Base-by-base conservation (phyloP, 2,113 vertebrate genomes). In the Hemibagrus wyckioides region DNA sequence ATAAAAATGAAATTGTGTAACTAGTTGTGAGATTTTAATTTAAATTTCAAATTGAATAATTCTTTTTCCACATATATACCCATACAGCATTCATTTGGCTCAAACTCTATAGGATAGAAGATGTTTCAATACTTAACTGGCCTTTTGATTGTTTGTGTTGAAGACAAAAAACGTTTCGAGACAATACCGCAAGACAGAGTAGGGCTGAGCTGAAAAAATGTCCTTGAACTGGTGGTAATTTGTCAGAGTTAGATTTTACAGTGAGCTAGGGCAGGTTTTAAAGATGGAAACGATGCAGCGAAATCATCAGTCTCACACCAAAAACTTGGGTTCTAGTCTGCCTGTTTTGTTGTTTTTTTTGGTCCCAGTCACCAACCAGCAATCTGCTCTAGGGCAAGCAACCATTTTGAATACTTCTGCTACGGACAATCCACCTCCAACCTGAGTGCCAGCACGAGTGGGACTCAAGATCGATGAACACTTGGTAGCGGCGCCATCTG, bases 401-500 rank as follows among this genome's bases (percentile, higher is more conserved):
- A 73, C 86, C 83, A 30, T 67, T 83, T 80, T 36, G 36, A 89
- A 86, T 85, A 65, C 50, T 71, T 71, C 83, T 63, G 39, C 82
- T 82, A 61, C 5, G 41, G 88, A 89, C 88, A 88, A 80, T 73
- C 87, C 82, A 87, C 83, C 84, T 85, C 80, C 52, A 82, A 71
- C 87, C 84, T 84, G 82, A 56, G 83, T 80, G 92, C 93, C 86
- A 88, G 87, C 82, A 83, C 91, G 87, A 90, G 86, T 86, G 93
- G 92, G 93, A 94, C 90, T 85, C 80, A 41, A 92, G 94, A 95
- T 95, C 92, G 93, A 95, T 94, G 93, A 93, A 82, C 91, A 67
- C 91, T 94, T 89, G 90, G 93, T 92, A 92, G 89, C 91, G 69
- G 87, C 50, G n/a, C 94, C 95, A 95, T 96, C 95, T 96, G 95